Percentiles rank a stretch among this genome's conserved stretches.
These are phyloP conservation scores for Acleris holmiana DNA, from an alignment of 2,888 invertebrate species.

Conservation along the genomic window DNA sequence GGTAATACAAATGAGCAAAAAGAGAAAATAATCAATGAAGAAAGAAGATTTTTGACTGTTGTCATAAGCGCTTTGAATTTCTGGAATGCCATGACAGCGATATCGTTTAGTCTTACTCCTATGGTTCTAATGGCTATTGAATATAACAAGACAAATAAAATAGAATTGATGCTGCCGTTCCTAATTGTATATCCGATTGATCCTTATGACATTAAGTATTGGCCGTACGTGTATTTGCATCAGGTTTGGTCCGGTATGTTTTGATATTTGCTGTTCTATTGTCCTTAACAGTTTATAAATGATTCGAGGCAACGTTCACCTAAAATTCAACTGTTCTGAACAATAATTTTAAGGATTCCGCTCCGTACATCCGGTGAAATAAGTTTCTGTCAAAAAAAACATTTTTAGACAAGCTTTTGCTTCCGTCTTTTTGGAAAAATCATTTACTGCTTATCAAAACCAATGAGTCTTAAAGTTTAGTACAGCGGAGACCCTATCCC, in stretches of 20 bases:
- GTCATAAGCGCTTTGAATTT: conserved; percentile 53
- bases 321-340: no score
- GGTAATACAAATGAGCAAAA: conserved; percentile 39
- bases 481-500: no score
- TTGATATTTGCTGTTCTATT: no score
- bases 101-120: conserved; percentile 53
- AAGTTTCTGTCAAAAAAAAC: no score
- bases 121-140: conserved; percentile 50
- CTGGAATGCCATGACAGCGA: conserved; percentile 47
- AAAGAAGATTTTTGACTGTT: conserved; percentile 49
- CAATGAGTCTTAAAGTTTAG: no score
- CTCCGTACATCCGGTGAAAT: no score
- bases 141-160: conserved; percentile 52
- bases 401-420: no score
- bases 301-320: background rate
- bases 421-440: no score
- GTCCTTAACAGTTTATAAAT: background rate
- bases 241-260: conserved; percentile 64
- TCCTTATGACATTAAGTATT: conserved; percentile 52
- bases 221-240: conserved; percentile 61
- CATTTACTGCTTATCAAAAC: no score
- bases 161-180: conserved; percentile 58
- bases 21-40: conserved; percentile 47
- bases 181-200: conserved; percentile 65
- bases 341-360: no score